phyloP scores from a whole-genome alignment of 1,140 invertebrate genomes.

The Drosophila ogumai region DNA sequence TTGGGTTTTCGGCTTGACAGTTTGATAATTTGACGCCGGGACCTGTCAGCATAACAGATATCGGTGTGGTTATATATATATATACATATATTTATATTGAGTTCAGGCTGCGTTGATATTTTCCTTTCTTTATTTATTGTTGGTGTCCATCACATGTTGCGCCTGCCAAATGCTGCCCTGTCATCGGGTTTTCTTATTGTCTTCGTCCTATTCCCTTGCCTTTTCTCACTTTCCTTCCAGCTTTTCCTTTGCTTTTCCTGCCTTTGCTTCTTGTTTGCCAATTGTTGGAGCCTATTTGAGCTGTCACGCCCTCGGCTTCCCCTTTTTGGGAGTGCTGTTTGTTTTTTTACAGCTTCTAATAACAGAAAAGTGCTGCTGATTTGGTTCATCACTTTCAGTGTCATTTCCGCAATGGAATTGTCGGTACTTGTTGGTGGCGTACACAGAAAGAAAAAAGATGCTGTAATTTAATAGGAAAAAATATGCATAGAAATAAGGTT shows the following conservation, averaged over 20 bases:
- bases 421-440: constrained; percentile 16
- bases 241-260: neutral
- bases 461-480: no score
- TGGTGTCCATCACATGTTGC: constrained; percentile 63
- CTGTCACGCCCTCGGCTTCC: constrained; percentile 32
- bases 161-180: constrained; percentile 56
- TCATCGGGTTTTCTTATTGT: constrained; percentile 52
- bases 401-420: constrained; percentile 69
- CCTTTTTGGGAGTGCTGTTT: neutral
- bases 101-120: neutral
- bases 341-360: constrained; percentile 75
- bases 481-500: no score
- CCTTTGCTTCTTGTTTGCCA: neutral
- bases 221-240: neutral
- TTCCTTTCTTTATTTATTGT: neutral
- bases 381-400: constrained; percentile 76
- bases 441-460: constrained; percentile 2
- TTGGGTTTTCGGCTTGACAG: constrained; percentile 11
- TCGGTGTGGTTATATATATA: constrained; percentile 2
- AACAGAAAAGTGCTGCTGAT: constrained; percentile 79
- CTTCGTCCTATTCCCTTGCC: neutral
- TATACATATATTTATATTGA: constrained; percentile 8
- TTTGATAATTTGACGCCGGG: constrained; percentile 30
- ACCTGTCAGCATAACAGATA: constrained; percentile 31
- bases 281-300: constrained; percentile 29